Evolutionary conservation across 1,140 invertebrate genomes (phyloP).

Genomic region (Drosophila kurseongensis): DNA sequence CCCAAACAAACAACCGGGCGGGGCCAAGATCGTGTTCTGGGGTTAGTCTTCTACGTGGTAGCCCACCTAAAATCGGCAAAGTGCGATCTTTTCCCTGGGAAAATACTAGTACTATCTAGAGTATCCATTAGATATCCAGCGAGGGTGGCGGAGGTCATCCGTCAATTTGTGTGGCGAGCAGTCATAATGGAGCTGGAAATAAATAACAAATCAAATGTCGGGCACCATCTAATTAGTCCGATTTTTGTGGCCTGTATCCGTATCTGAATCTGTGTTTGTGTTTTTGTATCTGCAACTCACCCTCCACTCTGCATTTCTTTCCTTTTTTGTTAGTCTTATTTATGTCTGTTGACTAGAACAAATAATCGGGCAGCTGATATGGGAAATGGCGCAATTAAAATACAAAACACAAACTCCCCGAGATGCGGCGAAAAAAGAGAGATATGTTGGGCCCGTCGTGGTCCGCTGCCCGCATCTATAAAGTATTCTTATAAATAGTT

Average conservation of each 20-base stretch:
- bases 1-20: constrained; percentile 51
- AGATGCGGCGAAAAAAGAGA: constrained; percentile 14
- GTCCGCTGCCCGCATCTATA: constrained; percentile 37
- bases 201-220: constrained; percentile 72
- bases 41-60: constrained; percentile 28
- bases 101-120: constrained; percentile 15
- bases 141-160: constrained; percentile 55
- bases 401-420: constrained; percentile 63
- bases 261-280: constrained; percentile 23
- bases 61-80: constrained; percentile 62
- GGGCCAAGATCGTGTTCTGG: constrained; percentile 65
- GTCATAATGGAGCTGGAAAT: constrained; percentile 37
- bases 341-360: constrained; percentile 72
- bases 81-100: constrained; percentile 65
- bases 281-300: constrained; percentile 26
- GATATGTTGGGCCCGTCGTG: neutral
- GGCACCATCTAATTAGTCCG: constrained; percentile 62
- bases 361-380: constrained; percentile 77
- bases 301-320: constrained; percentile 17
- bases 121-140: constrained; percentile 58
- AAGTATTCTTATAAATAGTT: constrained; percentile 65
- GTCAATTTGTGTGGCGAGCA: constrained; percentile 60
- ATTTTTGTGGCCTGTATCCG: constrained; percentile 40
- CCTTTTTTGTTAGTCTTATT: constrained; percentile 53
- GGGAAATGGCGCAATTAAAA: constrained; percentile 80